These are phyloP conservation scores for Cepaea hortensis DNA, from an alignment of 2,888 invertebrate genomes.

Conservation along the genomic window DNA sequence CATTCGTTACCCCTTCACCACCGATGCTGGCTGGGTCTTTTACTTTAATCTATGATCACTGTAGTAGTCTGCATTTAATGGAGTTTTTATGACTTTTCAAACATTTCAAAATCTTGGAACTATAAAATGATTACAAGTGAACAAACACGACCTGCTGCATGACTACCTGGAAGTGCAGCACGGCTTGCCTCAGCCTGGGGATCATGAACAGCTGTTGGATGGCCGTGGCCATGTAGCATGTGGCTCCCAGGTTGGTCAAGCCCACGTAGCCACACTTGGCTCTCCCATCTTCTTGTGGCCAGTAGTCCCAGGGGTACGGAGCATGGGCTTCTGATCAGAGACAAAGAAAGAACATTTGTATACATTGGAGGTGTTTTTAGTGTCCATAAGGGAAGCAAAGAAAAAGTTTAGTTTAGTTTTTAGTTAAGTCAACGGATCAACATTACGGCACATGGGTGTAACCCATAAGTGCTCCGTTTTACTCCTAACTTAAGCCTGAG, in stretches of 20 bases:
- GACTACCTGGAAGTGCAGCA: conserved; percentile 84
- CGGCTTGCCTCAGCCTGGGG: conserved; percentile 91
- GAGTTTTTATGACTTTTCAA: no score
- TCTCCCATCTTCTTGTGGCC: conserved; percentile 96
- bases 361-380: no score
- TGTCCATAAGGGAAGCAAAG: no score
- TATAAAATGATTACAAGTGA: conserved; percentile 33
- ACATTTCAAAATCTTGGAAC: not conserved
- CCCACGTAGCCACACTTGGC: conserved; percentile 96
- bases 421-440: no score
- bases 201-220: conserved; percentile 98
- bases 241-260: conserved; percentile 94
- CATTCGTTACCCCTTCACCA: no score
- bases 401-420: no score
- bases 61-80: no score
- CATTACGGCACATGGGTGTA: no score
- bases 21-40: no score
- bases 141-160: conserved; percentile 1
- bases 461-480: no score
- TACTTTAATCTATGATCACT: no score
- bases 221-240: conserved; percentile 98
- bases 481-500: no score
- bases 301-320: conserved; percentile 96
- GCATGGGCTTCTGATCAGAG: conserved; percentile 80
- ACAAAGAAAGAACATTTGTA: not conserved